A percentile compares a stretch with the other conserved stretches of the same genome.
These are phyloP conservation scores for Holotrichia oblita DNA, from an alignment of 1,140 invertebrate species.

Conservation along the genomic window DNA sequence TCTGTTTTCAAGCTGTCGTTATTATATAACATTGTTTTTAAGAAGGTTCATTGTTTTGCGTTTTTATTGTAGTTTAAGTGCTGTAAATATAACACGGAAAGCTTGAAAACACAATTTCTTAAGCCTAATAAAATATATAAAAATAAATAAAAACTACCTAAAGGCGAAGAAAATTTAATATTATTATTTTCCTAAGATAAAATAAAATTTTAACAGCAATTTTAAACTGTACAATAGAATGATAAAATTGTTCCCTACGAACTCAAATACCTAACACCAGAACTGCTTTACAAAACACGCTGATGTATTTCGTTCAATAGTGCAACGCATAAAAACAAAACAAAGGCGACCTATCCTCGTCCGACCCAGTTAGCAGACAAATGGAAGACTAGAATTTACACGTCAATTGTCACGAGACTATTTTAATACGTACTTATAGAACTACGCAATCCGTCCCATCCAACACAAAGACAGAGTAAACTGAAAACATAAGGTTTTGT, in stretches of 20 bases:
- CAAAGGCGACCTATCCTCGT: not conserved
- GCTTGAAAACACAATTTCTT: too few relatives aligned
- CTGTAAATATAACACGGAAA: too few relatives aligned
- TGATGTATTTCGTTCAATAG: not conserved
- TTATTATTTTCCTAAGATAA: too few relatives aligned
- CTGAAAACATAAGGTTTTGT: slow-evolving; percentile 10
- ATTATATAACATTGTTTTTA: too few relatives aligned
- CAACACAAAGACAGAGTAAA: not conserved
- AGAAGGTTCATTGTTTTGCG: too few relatives aligned
- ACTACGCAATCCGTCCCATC: not conserved
- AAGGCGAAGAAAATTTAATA: too few relatives aligned
- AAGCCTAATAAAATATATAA: too few relatives aligned
- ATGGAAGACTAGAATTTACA: not conserved
- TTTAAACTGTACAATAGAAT: not conserved
- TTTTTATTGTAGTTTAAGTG: too few relatives aligned
- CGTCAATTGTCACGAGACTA: slow-evolving; percentile 1
- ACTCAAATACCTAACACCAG: not conserved
- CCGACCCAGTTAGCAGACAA: not conserved
- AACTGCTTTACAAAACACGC: not conserved
- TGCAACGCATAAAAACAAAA: not conserved
- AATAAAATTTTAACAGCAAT: too few relatives aligned
- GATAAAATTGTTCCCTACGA: not conserved
- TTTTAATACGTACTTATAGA: slow-evolving; percentile 8
- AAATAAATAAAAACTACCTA: too few relatives aligned
- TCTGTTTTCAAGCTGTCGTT: too few relatives aligned